phyloP scores from a whole-genome alignment of 2,797 vertebrate genomes.

The Novumbra hubbsi region DNA sequence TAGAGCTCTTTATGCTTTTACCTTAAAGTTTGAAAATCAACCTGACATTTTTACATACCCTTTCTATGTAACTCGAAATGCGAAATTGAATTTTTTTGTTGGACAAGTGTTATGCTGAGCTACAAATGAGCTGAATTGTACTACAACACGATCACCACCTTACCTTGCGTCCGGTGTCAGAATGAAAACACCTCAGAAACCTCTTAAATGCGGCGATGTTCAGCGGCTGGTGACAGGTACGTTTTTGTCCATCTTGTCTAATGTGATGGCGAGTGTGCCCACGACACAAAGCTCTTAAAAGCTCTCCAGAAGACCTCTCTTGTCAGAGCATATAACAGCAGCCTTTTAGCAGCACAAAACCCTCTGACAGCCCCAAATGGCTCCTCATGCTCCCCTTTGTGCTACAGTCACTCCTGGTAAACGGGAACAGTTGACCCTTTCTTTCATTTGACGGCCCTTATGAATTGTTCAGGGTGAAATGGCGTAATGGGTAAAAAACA shows the following conservation, averaged over 20 bases:
- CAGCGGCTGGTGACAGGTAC: slow-evolving; percentile 70
- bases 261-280: slow-evolving; percentile 69
- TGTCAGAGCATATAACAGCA: slow-evolving; percentile 73
- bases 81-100: background rate
- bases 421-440: slow-evolving; percentile 62
- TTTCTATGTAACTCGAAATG: background rate
- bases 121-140: slow-evolving; percentile 34
- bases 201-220: slow-evolving; percentile 62
- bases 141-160: slow-evolving; percentile 53
- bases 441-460: slow-evolving; percentile 55
- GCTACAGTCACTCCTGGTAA: slow-evolving; percentile 59
- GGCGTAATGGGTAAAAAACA: slow-evolving; percentile 41
- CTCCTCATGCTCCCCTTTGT: slow-evolving; percentile 60
- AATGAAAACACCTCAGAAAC: slow-evolving; percentile 51
- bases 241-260: slow-evolving; percentile 66
- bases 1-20: background rate
- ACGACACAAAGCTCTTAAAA: slow-evolving; percentile 73
- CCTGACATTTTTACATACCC: background rate
- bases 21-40: background rate
- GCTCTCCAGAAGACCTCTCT: slow-evolving; percentile 63
- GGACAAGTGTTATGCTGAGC: slow-evolving; percentile 31
- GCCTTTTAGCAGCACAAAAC: slow-evolving; percentile 72
- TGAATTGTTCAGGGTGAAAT: slow-evolving; percentile 62
- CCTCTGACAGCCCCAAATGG: slow-evolving; percentile 75
- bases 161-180: slow-evolving; percentile 49